These are phyloP conservation scores for Poecilia gillii DNA, from an alignment of 2,797 vertebrate species.

Conservation along the genomic window DNA sequence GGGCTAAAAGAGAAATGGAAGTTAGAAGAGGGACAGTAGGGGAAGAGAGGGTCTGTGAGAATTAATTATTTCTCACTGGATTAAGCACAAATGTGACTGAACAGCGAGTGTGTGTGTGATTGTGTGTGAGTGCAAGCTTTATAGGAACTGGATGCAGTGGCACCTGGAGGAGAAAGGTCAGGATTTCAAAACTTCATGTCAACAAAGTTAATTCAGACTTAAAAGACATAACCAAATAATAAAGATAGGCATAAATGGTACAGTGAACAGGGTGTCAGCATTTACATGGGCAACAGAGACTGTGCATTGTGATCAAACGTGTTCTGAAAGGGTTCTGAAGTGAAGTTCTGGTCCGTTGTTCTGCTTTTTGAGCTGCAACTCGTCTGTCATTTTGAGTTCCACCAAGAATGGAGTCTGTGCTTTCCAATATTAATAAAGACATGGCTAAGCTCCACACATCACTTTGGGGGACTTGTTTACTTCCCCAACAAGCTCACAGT, in stretches of 20 bases:
- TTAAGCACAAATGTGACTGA: constrained; percentile 54
- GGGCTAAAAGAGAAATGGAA: constrained; percentile 15
- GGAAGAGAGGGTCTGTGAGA: constrained; percentile 38
- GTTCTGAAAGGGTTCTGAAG: not conserved
- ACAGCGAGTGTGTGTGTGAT: constrained; percentile 13
- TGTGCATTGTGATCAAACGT: not conserved
- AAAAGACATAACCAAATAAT: not conserved
- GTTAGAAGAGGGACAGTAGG: constrained; percentile 22
- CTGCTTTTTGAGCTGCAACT: not conserved
- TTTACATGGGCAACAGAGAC: not conserved
- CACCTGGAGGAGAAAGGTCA: constrained; percentile 25
- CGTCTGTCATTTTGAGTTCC: not conserved
- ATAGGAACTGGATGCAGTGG: constrained; percentile 35
- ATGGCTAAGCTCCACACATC: not conserved
- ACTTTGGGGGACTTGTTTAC: not conserved
- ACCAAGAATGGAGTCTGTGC: not conserved
- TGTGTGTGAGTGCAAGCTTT: constrained; percentile 9
- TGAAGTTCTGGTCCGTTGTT: not conserved
- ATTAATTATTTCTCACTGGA: constrained; percentile 71
- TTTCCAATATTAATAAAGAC: not conserved
- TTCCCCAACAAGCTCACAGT: not conserved
- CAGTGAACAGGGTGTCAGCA: not conserved
- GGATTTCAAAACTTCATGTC: not conserved
- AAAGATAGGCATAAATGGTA: not conserved
- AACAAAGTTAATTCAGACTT: not conserved